A percentile compares a stretch with the other conserved stretches of the same genome.
phyloP scores from a whole-genome alignment of 1,140 invertebrate genomes.

The Drosophila tsacasi region DNA sequence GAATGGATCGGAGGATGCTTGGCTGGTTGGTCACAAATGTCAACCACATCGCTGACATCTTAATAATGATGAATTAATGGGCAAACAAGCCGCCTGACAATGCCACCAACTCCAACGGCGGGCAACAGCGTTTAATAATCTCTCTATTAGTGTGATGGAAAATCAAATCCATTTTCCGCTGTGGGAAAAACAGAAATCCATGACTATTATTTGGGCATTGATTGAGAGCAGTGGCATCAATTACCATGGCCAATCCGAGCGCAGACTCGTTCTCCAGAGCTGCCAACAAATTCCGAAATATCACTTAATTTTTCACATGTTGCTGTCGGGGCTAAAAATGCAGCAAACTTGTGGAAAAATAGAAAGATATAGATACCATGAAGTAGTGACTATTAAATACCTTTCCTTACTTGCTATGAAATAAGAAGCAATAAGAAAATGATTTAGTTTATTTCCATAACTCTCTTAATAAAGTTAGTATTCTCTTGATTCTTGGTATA shows the following conservation, averaged over 20 bases:
- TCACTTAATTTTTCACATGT: constrained; percentile 83
- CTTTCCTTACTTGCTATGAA: background rate
- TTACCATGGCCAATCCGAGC: constrained; percentile 46
- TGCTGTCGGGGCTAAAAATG: constrained; percentile 23
- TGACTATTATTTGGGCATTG: constrained; percentile 60
- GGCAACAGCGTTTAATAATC: constrained; percentile 69
- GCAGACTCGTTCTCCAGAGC: constrained; percentile 40
- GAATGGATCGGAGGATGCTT: constrained; percentile 13
- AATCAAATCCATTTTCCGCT: constrained; percentile 57
- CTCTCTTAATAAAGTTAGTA: too few relatives aligned
- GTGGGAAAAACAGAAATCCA: constrained; percentile 11
- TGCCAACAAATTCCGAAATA: constrained; percentile 83
- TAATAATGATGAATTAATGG: constrained; percentile 84
- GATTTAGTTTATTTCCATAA: too few relatives aligned
- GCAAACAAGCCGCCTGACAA: constrained; percentile 74
- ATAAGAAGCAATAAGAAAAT: background rate
- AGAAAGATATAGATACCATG: background rate
- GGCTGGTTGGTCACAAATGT: constrained; percentile 66
- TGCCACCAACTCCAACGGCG: constrained; percentile 47
- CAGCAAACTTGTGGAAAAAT: constrained; percentile 9
- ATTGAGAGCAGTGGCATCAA: constrained; percentile 79
- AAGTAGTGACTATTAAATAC: background rate
- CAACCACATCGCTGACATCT: constrained; percentile 80
- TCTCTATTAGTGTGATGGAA: constrained; percentile 66
- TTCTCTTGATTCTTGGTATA: background rate